These are phyloP conservation scores for Troides oblongomaculatus DNA, from an alignment of 2,888 invertebrate species.

Conservation along the genomic window DNA sequence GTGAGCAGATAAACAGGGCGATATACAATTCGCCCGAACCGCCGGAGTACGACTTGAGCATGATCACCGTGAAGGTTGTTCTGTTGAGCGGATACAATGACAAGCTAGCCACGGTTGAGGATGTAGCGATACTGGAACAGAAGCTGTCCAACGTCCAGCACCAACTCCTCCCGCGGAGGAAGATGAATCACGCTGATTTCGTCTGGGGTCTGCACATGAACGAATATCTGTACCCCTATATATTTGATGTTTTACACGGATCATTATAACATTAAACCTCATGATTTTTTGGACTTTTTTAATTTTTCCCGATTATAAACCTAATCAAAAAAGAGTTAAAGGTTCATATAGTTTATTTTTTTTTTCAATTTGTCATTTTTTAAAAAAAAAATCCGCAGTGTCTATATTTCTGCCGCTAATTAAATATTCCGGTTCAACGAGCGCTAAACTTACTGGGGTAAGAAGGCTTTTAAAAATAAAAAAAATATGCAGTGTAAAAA, in stretches of 20 bases:
- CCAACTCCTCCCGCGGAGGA: slow-evolving; percentile 29
- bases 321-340: too few relatives aligned
- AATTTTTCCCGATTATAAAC: too few relatives aligned
- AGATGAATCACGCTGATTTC: slow-evolving; percentile 42
- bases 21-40: slow-evolving; percentile 36
- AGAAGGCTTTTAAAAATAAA: too few relatives aligned
- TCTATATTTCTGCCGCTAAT: too few relatives aligned
- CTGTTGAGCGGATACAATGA: slow-evolving; percentile 40
- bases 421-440: too few relatives aligned
- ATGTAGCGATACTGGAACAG: slow-evolving; percentile 34
- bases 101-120: slow-evolving; percentile 34
- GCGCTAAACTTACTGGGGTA: too few relatives aligned
- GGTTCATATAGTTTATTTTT: too few relatives aligned
- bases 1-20: slow-evolving; percentile 32
- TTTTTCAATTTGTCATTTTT: too few relatives aligned
- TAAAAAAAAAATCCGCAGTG: too few relatives aligned
- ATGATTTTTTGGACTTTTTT: too few relatives aligned
- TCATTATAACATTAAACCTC: too few relatives aligned
- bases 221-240: slow-evolving; percentile 36
- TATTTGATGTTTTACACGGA: slow-evolving; percentile 35
- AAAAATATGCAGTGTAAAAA: too few relatives aligned
- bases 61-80: slow-evolving; percentile 37
- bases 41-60: slow-evolving; percentile 41
- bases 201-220: slow-evolving; percentile 38
- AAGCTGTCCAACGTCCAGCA: slow-evolving; percentile 40